phyloP scores from a whole-genome alignment of 2,888 invertebrate genomes.

The Tachina fera region DNA sequence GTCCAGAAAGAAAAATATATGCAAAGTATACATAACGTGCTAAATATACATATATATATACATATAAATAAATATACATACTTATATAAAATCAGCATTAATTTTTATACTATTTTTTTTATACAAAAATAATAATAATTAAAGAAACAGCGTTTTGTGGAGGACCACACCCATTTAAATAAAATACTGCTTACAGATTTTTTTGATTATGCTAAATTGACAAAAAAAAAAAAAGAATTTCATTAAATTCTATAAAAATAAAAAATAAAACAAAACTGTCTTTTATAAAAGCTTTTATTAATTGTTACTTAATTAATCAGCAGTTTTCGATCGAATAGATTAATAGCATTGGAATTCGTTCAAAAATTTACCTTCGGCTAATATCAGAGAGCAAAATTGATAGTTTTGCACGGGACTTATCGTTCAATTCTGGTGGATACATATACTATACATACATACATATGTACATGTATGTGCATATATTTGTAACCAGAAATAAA shows the following conservation, averaged over 20 bases:
- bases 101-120: slow-evolving; percentile 44
- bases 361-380: too few relatives aligned
- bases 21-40: slow-evolving; percentile 48
- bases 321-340: too few relatives aligned
- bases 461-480: too few relatives aligned
- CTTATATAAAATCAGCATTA: slow-evolving; percentile 46
- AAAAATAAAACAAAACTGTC: not conserved
- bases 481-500: too few relatives aligned
- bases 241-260: not conserved
- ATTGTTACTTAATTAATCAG: not conserved
- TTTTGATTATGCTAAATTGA: slow-evolving; percentile 14
- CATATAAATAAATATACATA: not conserved
- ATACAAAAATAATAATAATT: not conserved
- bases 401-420: too few relatives aligned
- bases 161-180: slow-evolving; percentile 51
- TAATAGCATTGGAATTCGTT: too few relatives aligned
- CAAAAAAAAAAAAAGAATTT: not conserved
- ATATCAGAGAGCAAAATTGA: too few relatives aligned
- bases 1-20: slow-evolving; percentile 18
- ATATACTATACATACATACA: too few relatives aligned
- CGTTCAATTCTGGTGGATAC: too few relatives aligned
- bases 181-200: not conserved
- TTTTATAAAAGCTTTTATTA: not conserved
- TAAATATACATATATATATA: not conserved
- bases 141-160: slow-evolving; percentile 14